Evolutionary conservation across 2,888 invertebrate genomes (phyloP), one percentile per base, ranked within the genome.

Genomic region (Laothoe populi): DNA sequence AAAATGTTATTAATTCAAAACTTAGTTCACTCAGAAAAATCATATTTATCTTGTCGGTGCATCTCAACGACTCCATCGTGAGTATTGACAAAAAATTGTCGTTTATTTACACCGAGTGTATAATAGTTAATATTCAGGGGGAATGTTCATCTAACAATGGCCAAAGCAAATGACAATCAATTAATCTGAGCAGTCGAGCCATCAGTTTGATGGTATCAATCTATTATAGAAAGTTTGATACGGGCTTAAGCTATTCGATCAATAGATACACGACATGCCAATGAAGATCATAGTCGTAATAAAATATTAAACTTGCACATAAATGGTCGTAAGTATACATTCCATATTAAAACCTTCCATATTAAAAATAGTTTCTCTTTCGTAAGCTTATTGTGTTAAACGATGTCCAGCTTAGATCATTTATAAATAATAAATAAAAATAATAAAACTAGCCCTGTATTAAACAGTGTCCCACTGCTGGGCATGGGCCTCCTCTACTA

Each of bases 121-220:
- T 19, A 46, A 46, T 13, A 13, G 46, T 35, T 35, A 35, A 10
- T 45, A 26, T 45, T 38, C 4, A n/a, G 21, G 35, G 23, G 31
- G 48, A 42, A 35, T 21, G 7, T 44, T 19, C 53, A 42, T 42
- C n/a, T 13, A 23, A 57, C 61, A 45, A 44, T 57, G 45, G 31
- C 21, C 19, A 16, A 7, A 35, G 7, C 35, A 40, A 61, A 57
- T 24, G 44, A 57, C 57, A 57, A 57, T 61, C 57, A 61, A 62
- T 62, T 57, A 57, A 57, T 57, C 45, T 57, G 16, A 62, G 38
- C 61, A 45, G 57, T 53, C 19, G 53, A 4, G 26, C 53, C 53
- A 35, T 53, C 53, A 35, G 35, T 19, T 35, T 19, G 53, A 53
- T 53, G 8, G 31, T 19, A 53, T 35, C 53, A 31, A 53, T 53